Evolutionary conservation across 2,113 vertebrate species (phyloP).

Genomic region (Emydura subglobosa): DNA sequence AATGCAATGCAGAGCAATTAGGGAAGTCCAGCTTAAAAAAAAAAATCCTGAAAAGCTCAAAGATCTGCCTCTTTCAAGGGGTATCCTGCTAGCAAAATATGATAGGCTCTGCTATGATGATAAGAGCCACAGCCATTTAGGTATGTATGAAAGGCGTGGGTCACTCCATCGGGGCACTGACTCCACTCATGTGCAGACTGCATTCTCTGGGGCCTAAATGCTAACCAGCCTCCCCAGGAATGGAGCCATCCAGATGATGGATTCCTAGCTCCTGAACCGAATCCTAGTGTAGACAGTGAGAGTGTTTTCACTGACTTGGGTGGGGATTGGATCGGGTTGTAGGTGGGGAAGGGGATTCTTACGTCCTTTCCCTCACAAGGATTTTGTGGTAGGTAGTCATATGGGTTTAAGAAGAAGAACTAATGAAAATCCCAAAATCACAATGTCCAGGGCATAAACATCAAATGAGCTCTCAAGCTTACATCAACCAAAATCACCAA

Average conservation of each 20-base stretch:
- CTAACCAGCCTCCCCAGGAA: not conserved
- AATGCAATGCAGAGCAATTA: not conserved
- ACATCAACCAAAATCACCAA: slow-evolving; percentile 1
- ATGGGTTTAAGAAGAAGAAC: not conserved
- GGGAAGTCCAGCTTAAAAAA: not conserved
- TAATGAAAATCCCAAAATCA: not conserved
- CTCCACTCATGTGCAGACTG: not conserved
- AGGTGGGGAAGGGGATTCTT: not conserved
- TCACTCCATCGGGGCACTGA: not conserved
- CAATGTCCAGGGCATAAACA: not conserved
- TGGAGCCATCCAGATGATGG: not conserved
- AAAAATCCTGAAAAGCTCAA: slow-evolving; percentile 12
- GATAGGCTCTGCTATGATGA: not conserved
- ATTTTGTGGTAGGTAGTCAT: not conserved
- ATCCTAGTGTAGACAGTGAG: not conserved
- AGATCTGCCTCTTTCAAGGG: not conserved
- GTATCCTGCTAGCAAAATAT: not conserved
- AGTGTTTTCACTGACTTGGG: not conserved
- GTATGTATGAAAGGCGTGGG: not conserved
- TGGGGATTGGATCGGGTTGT: not conserved
- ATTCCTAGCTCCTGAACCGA: not conserved
- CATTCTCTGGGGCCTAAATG: not conserved
- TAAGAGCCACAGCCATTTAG: not conserved
- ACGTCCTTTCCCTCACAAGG: not conserved
- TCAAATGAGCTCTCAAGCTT: not conserved